Conservation (phyloP, 2,797 vertebrate species). For the Orientallactaga sibirica region DNA sequence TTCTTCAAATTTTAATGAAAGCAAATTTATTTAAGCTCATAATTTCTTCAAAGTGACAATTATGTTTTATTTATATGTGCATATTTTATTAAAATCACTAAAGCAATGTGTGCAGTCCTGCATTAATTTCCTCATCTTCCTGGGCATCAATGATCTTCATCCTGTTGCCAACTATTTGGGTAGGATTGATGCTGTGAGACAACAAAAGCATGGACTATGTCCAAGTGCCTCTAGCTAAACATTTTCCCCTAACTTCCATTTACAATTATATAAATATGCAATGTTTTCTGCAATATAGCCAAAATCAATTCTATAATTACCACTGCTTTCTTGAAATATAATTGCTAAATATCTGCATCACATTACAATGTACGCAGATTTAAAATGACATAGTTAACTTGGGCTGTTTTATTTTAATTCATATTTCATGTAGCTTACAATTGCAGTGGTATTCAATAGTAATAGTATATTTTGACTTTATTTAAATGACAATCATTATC, state of each 20-base stretch:
- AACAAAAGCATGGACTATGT: background rate
- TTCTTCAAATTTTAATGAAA: constrained; percentile 26
- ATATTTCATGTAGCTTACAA: background rate
- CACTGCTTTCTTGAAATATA: background rate
- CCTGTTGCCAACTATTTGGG: background rate
- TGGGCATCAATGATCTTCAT: background rate
- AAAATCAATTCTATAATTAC: background rate
- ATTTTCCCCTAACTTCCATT: background rate
- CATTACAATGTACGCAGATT: background rate
- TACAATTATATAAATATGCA: background rate
- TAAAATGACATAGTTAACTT: background rate
- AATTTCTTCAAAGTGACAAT: background rate
- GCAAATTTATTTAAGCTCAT: background rate
- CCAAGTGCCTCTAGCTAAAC: background rate
- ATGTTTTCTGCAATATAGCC: background rate
- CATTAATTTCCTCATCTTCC: background rate
- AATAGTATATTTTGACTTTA: constrained; percentile 1
- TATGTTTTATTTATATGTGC: constrained; percentile 40
- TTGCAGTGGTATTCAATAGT: background rate
- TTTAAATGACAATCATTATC: background rate
- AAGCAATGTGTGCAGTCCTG: background rate
- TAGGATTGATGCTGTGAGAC: background rate
- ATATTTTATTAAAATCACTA: background rate
- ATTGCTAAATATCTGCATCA: background rate
- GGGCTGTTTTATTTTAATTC: background rate